Evolutionary conservation across 2,797 vertebrate species (phyloP), one percentile per base, ranked within the genome.

Genomic region (Syngnathus acus): DNA sequence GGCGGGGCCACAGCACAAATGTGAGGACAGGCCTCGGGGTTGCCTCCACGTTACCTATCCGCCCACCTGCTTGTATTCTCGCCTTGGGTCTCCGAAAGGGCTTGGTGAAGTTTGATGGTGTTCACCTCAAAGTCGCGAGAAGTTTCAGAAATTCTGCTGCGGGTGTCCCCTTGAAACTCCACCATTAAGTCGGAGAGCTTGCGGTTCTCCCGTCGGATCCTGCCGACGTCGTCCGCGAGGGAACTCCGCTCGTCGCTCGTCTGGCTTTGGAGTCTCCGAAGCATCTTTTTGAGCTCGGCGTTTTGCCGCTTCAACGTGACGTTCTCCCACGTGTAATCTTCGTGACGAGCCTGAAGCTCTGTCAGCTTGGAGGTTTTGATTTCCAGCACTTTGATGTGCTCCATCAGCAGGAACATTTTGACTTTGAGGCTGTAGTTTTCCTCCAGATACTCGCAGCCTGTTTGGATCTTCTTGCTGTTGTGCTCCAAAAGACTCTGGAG

Each of bases 41-140:
- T 32, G 51, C 68, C 71, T 78, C 67, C 72, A 58, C 32, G 71
- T 90, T 93, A 93, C 91, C 92, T 90, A 84, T 88, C 78, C 60
- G 80, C 78, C 63, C 68, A 79, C 8, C 88, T 90, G 0, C 70
- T 76, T 54, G 70, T 0, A 70, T 78, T 62, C 78, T 79, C 67
- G 67, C 85, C 79, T 63, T 85, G 89, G 1, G 91, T 86, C 62
- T 84, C 84, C 21, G 78, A 63, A 72, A 90, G 81, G 64, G 82
- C 83, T 65, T n/a, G 61, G 23, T 81, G 83, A 4, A 92, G 83
- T 45, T 66, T 43, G 2, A 48, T 23, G 77, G 90, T 91, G 48
- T 78, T 80, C 63, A 78, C 74, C 80, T 91, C 86, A 23, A 87
- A 86, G 70, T 80, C 79, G 17, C 79, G 66, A 0, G 65, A 62